Evolutionary conservation across 92 coral and sea anemone genomes (phyloP).

Genomic region (Phenganax stokvisi): DNA sequence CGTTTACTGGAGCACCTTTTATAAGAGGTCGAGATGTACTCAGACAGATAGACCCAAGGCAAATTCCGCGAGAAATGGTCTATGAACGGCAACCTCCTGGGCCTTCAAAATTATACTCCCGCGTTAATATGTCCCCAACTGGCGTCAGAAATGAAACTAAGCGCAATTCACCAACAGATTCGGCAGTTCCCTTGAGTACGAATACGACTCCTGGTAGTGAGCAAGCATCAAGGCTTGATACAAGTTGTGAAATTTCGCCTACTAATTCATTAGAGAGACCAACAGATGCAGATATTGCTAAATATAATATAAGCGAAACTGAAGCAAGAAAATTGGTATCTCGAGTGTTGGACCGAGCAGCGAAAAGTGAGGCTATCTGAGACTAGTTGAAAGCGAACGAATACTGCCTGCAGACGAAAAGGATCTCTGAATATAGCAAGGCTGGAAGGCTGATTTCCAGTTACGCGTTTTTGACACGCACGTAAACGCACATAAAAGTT

Average conservation of each 20-base stretch:
- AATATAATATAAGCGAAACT: conserved; percentile 26
- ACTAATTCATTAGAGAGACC: not conserved
- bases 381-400: no score
- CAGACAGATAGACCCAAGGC: not conserved
- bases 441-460: not conserved
- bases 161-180: not conserved
- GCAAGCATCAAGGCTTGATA: not conserved
- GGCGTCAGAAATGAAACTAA: not conserved
- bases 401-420: not conserved
- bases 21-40: not conserved
- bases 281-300: conserved; percentile 15
- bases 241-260: not conserved
- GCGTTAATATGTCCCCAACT: not conserved
- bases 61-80: not conserved
- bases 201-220: not conserved
- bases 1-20: not conserved
- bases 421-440: not conserved
- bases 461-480: no score
- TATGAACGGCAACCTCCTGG: conserved; percentile 25
- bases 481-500: no score
- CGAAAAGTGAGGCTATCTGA: not conserved
- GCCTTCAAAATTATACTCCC: conserved; percentile 16
- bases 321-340: conserved; percentile 36
- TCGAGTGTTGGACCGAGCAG: conserved; percentile 31
- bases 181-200: no score